Base-by-base conservation (phyloP, 2,113 vertebrate species). In the Calyptomena viridis region DNA sequence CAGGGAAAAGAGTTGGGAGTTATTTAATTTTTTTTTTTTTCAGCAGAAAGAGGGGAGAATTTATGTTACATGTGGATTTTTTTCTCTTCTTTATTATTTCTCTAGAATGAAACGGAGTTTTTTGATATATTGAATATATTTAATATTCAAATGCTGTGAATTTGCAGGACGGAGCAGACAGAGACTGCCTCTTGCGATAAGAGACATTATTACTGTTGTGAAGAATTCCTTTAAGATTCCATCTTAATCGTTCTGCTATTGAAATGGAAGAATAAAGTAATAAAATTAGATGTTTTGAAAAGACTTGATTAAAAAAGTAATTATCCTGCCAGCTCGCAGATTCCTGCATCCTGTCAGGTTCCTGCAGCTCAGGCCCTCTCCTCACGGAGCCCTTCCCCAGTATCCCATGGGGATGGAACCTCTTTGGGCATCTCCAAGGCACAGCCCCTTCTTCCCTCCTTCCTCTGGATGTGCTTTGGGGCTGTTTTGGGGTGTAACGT, bases 261-360 rank as follows among this genome's bases (percentile, higher is more conserved):
- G 97, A 97, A 97, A 97, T 96, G 88, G 95, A 97, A 97, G 97
- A 97, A 96, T 94, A 96, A 96, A 96, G 93, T 93, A 94, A 96
- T 95, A 96, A 94, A 84, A 95, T 96, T 94, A 95, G 89, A 92
- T 95, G 91, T 96, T 93, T 96, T 95, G 94, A 96, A 97, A 92
- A 94, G 74, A 74, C 94, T 96, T 97, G 95, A 97, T 97, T 97
- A 96, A 97, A 96, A 97, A 97, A 93, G 95, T 96, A 97, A 97
- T 97, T 97, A 97, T 94, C 93, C 92, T 42, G 44, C 73, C 44
- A 74, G 76, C 89, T 87, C 6, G 0, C 1, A 4, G 46, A 24
- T 92, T 76, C 56, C 59, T 58, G 58, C 33, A 35, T 79, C 90
- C 74, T 89, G 82, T 52, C 49, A n/a, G 63, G 73, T n/a, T 92